These are phyloP conservation scores for Toxotes lorentzi DNA, from an alignment of 2,797 vertebrate genomes.

Conservation along the genomic window DNA sequence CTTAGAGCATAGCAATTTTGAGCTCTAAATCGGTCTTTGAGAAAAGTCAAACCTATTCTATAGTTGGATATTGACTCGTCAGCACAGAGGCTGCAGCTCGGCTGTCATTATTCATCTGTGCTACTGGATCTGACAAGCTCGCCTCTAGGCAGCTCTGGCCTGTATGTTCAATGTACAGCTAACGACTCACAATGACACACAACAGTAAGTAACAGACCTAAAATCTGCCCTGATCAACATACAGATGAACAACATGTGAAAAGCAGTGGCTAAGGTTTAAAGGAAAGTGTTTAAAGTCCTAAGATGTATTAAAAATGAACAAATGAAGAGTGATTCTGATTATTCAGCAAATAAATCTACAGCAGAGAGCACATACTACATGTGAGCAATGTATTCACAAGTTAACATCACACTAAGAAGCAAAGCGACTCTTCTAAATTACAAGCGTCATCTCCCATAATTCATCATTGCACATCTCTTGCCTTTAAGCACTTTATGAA, in stretches of 20 bases:
- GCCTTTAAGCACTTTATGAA: conserved; percentile 55
- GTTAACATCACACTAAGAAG: conserved; percentile 9
- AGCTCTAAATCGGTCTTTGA: neutral
- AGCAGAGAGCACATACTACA: neutral
- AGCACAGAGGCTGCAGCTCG: conserved; percentile 36
- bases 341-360: neutral
- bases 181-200: conserved; percentile 39
- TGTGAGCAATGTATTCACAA: neutral
- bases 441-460: neutral
- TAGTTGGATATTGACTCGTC: conserved; percentile 64
- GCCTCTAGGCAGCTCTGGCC: conserved; percentile 47
- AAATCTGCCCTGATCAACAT: conserved; percentile 21
- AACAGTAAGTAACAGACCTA: conserved; percentile 7
- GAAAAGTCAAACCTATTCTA: conserved; percentile 21
- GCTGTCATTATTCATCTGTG: conserved; percentile 52
- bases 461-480: conserved; percentile 29
- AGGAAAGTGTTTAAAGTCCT: neutral
- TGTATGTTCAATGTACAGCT: conserved; percentile 39
- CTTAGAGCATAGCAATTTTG: neutral
- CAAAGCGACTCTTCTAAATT: conserved; percentile 15
- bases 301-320: conserved; percentile 10
- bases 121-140: conserved; percentile 43
- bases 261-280: neutral
- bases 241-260: conserved; percentile 6
- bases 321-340: neutral